Evolutionary conservation across 2,113 vertebrate species (phyloP), one percentile per base, ranked within the genome.

Genomic region (Cinclus cinclus): DNA sequence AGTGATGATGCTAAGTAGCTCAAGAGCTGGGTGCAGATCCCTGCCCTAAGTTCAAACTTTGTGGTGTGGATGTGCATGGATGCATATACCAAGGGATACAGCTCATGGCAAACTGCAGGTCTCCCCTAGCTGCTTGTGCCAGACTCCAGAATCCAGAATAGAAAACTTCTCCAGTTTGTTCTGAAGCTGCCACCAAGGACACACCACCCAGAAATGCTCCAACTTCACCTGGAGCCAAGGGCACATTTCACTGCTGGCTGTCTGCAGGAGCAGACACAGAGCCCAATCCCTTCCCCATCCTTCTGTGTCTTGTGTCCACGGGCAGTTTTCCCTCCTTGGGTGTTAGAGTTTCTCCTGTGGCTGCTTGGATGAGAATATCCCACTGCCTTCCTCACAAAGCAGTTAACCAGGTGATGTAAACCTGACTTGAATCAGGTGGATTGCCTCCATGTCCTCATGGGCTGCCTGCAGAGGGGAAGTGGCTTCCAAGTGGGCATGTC

Each of bases 31-130:
- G 28, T 8, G 19, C 42, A 77, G 14, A 33, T 10, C 47, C 37
- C 58, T 60, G 65, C 50, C 35, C 71, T 12, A 15, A n/a, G 30
- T 6, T 35, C 47, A 31, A 13, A 15, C 15, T 16, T 18, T 27
- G 62, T 23, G 13, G n/a, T 0, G 0, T 14, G 49, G 52, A 8
- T 39, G 41, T 37, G 37, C 7, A 2, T 22, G 52, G 41, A 20
- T 58, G 53, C 13, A 7, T 2, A 11, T 2, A 14, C 42, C 35
- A 23, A 69, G 35, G 42, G 30, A n/a, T 15, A 12, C 1, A 42
- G 35, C 55, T 33, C 77, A 11, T 41, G 55, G 39, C 1, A 3
- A 68, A n/a, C 69, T 77, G 21, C 64, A 52, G 35, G 28, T 23
- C 23, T 23, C 56, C 7, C 11, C 13, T 31, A n/a, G 39, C 46